phyloP scores from a whole-genome alignment of 1,140 invertebrate genomes.

The Homarus americanus region DNA sequence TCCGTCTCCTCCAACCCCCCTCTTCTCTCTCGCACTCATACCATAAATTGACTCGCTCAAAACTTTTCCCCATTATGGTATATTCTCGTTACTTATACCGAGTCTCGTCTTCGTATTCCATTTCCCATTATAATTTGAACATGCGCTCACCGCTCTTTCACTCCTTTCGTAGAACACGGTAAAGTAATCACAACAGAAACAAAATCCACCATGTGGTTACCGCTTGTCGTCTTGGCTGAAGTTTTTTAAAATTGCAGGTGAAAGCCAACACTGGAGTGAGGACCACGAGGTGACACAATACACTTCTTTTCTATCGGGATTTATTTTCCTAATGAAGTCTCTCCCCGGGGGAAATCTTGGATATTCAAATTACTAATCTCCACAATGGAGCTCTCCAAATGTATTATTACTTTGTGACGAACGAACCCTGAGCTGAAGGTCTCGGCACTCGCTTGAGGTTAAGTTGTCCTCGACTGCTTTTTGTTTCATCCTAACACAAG shows the following conservation, averaged over 20 bases:
- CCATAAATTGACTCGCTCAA: not conserved
- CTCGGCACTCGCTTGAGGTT: too few species aligned
- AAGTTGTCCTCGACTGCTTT: too few species aligned
- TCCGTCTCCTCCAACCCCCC: too few species aligned
- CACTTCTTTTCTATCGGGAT: slow-evolving; percentile 14
- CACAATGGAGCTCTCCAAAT: slow-evolving; percentile 30
- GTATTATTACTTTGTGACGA: slow-evolving; percentile 16
- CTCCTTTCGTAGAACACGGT: not conserved
- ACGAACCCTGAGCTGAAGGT: too few species aligned
- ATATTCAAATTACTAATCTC: slow-evolving; percentile 61
- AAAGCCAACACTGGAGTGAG: not conserved
- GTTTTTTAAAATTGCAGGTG: not conserved
- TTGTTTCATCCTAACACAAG: too few species aligned
- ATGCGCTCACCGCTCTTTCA: not conserved
- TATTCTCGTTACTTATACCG: too few species aligned
- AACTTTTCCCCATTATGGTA: too few species aligned
- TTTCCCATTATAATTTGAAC: too few species aligned
- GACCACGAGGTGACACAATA: not conserved
- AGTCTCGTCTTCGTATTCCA: too few species aligned
- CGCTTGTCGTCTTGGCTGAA: not conserved
- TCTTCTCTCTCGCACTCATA: not conserved
- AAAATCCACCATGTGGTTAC: not conserved
- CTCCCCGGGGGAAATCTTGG: slow-evolving; percentile 51
- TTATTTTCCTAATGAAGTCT: slow-evolving; percentile 52
- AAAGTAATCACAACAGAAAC: not conserved